These are phyloP conservation scores for Pomphorhynchus laevis DNA, from an alignment of 1,140 invertebrate genomes.

Conservation along the genomic window DNA sequence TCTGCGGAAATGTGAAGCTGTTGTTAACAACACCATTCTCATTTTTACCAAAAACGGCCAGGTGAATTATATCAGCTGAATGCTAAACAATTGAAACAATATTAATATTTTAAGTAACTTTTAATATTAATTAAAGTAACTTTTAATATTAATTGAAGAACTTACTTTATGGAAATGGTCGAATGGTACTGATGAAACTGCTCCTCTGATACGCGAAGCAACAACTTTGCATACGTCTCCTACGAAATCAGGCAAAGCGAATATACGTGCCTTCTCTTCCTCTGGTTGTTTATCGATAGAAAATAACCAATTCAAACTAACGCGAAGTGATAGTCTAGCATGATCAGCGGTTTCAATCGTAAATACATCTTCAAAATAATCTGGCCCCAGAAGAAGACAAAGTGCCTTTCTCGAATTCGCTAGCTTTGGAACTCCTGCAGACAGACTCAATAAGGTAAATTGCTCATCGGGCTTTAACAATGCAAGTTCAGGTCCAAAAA, in stretches of 20 bases:
- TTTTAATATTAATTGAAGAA: neutral
- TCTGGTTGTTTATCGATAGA: slow-evolving; percentile 12
- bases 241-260: slow-evolving; percentile 25
- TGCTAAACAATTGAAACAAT: too few species aligned
- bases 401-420: slow-evolving; percentile 22
- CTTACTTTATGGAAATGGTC: slow-evolving; percentile 25
- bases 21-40: slow-evolving; percentile 19
- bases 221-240: slow-evolving; percentile 25
- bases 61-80: slow-evolving; percentile 22
- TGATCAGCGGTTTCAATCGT: slow-evolving; percentile 25
- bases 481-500: slow-evolving; percentile 25
- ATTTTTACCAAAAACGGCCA: slow-evolving; percentile 23
- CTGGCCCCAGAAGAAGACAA: slow-evolving; percentile 23
- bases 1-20: slow-evolving; percentile 20
- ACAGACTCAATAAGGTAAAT: slow-evolving; percentile 23
- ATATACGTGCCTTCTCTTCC: slow-evolving; percentile 19
- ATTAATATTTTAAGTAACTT: too few species aligned
- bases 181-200: slow-evolving; percentile 23
- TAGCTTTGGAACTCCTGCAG: slow-evolving; percentile 22
- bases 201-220: slow-evolving; percentile 23
- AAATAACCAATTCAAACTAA: slow-evolving; percentile 23
- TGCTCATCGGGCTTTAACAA: slow-evolving; percentile 25
- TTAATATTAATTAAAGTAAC: slow-evolving; percentile 7
- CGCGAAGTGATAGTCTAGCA: slow-evolving; percentile 22
- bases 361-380: slow-evolving; percentile 25